A percentile compares a stretch with the other conserved stretches of the same genome.
These are phyloP conservation scores for Volucella zonaria DNA, from an alignment of 2,888 invertebrate genomes.

Conservation along the genomic window DNA sequence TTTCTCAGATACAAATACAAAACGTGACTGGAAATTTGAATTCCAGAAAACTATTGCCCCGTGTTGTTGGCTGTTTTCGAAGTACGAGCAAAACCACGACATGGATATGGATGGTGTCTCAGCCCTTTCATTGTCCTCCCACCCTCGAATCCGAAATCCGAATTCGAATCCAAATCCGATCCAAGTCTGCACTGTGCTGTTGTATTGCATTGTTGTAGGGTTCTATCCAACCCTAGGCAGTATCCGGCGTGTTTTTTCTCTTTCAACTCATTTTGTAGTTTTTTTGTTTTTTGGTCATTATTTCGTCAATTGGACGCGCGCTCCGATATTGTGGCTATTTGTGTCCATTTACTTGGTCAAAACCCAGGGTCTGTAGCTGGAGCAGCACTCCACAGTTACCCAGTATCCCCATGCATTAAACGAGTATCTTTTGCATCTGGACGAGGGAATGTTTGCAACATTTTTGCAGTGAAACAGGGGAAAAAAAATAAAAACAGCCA, in stretches of 20 bases:
- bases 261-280: slow-evolving; percentile 40
- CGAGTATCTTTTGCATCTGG: too few relatives aligned
- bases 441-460: slow-evolving; percentile 9
- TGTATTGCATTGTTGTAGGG: slow-evolving; percentile 29
- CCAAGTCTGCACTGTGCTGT: neutral
- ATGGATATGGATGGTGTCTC: slow-evolving; percentile 3
- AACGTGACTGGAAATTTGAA: slow-evolving; percentile 73
- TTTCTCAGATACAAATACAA: slow-evolving; percentile 58
- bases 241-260: neutral
- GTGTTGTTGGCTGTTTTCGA: too few relatives aligned
- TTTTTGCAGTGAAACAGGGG: neutral
- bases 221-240: neutral
- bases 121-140: too few relatives aligned
- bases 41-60: slow-evolving; percentile 59
- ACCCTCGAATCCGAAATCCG: too few relatives aligned
- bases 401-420: too few relatives aligned
- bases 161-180: too few relatives aligned
- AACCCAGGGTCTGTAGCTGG: neutral
- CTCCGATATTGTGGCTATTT: slow-evolving; percentile 50
- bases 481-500: neutral
- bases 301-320: slow-evolving; percentile 51
- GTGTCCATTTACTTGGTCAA: slow-evolving; percentile 52
- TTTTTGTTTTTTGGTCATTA: slow-evolving; percentile 47
- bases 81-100: slow-evolving; percentile 26
- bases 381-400: neutral